phyloP scores from a whole-genome alignment of 2,113 vertebrate genomes.

The Oncorhynchus nerka region DNA sequence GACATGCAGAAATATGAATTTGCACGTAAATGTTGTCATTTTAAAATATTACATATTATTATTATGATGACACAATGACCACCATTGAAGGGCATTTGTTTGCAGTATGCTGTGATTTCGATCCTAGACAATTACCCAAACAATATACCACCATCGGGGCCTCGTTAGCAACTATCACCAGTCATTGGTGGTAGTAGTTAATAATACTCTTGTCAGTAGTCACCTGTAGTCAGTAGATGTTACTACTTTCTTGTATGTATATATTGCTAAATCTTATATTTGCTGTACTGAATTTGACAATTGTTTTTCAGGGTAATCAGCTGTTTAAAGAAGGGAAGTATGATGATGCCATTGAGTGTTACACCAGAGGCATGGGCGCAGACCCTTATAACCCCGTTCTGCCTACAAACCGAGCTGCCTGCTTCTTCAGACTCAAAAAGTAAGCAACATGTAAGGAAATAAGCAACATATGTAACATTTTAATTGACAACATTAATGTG shows the following conservation, averaged over 20 bases:
- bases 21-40: not conserved
- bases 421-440: conserved; percentile 91
- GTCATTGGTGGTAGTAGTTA: not conserved
- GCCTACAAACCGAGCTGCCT: conserved; percentile 89
- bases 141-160: no score
- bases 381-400: conserved; percentile 89
- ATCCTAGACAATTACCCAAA: no score
- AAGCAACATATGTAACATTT: no score
- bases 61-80: no score
- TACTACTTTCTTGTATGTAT: no score
- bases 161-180: not conserved
- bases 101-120: no score
- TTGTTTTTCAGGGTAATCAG: conserved; percentile 80
- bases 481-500: not conserved
- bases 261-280: not conserved
- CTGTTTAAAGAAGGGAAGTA: conserved; percentile 90
- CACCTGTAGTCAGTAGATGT: no score
- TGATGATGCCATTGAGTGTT: conserved; percentile 89
- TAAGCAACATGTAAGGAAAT: conserved; percentile 59
- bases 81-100: no score
- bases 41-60: no score
- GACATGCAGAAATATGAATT: no score
- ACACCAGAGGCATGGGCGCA: conserved; percentile 88
- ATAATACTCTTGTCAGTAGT: no score
- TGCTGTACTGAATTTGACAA: not conserved